phyloP scores from a whole-genome alignment of 1,140 invertebrate genomes.

The Leptonema lineaticorne region DNA sequence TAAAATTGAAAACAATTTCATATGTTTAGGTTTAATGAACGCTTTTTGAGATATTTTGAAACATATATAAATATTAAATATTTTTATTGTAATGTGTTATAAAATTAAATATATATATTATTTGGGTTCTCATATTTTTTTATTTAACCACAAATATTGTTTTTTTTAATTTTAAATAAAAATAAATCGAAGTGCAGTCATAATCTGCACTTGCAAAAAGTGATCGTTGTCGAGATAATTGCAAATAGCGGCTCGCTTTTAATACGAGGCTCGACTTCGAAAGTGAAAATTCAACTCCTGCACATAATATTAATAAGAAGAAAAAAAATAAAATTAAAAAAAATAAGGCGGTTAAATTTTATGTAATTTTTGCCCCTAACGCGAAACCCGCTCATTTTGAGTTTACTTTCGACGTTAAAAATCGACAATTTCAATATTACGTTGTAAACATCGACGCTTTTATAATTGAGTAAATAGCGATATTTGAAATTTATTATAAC shows the following conservation, averaged over 20 bases:
- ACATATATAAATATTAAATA: too few species aligned
- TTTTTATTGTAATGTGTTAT: too few species aligned
- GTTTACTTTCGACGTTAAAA: too few species aligned
- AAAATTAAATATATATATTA: not conserved
- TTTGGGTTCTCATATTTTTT: slow-evolving; percentile 3
- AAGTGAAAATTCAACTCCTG: slow-evolving; percentile 3
- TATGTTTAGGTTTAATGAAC: too few species aligned
- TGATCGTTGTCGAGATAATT: slow-evolving; percentile 1
- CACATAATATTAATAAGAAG: not conserved
- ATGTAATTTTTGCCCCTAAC: not conserved
- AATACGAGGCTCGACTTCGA: not conserved
- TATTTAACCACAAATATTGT: too few species aligned
- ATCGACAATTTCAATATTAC: too few species aligned
- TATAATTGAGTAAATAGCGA: too few species aligned
- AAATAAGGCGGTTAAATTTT: not conserved
- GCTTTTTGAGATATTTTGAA: too few species aligned
- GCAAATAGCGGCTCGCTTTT: not conserved
- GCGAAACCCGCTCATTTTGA: too few species aligned
- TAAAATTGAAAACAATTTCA: too few species aligned
- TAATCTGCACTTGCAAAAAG: not conserved
- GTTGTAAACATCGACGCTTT: too few species aligned
- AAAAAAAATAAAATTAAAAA: not conserved
- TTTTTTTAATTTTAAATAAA: not conserved
- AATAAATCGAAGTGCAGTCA: not conserved
- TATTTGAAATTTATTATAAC: too few species aligned